phyloP scores from a whole-genome alignment of 2,888 invertebrate genomes.

The Oscheius sp. region DNA sequence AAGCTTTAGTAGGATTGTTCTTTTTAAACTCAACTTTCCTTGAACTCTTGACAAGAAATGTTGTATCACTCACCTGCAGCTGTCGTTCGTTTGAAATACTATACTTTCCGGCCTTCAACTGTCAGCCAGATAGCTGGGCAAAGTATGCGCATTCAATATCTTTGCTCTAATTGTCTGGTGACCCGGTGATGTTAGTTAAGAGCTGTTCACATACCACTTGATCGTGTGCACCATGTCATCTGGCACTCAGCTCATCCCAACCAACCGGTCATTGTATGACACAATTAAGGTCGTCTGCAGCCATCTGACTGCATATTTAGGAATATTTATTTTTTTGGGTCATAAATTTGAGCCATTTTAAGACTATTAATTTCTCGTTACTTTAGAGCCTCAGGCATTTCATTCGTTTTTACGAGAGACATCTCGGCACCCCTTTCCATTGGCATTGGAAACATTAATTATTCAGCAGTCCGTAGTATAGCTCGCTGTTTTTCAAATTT shows the following conservation, averaged over 20 bases:
- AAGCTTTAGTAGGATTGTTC: too few species aligned
- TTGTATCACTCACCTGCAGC: slow-evolving; percentile 24
- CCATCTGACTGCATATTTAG: slow-evolving; percentile 13
- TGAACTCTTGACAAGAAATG: too few species aligned
- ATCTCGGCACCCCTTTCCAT: slow-evolving; percentile 14
- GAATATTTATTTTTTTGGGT: neutral
- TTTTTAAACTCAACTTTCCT: too few species aligned
- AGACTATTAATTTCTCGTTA: neutral
- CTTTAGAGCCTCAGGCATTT: slow-evolving; percentile 18
- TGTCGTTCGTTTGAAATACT: slow-evolving; percentile 22
- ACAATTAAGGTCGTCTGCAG: slow-evolving; percentile 8
- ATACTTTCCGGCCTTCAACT: slow-evolving; percentile 13
- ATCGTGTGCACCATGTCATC: slow-evolving; percentile 29
- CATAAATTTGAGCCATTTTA: neutral
- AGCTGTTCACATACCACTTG: slow-evolving; percentile 27
- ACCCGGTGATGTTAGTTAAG: slow-evolving; percentile 9
- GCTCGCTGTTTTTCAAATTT: slow-evolving; percentile 2
- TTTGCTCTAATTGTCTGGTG: slow-evolving; percentile 6
- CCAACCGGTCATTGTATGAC: slow-evolving; percentile 22
- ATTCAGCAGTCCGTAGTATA: slow-evolving; percentile 17
- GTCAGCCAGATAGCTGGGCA: slow-evolving; percentile 20
- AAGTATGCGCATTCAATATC: slow-evolving; percentile 7
- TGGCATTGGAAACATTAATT: slow-evolving; percentile 6
- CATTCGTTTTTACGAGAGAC: slow-evolving; percentile 30
- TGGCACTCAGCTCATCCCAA: slow-evolving; percentile 25